Percentiles rank a stretch among this genome's conserved stretches.
Evolutionary conservation across 2,113 vertebrate species (phyloP).

Genomic region (Cairina moschata): DNA sequence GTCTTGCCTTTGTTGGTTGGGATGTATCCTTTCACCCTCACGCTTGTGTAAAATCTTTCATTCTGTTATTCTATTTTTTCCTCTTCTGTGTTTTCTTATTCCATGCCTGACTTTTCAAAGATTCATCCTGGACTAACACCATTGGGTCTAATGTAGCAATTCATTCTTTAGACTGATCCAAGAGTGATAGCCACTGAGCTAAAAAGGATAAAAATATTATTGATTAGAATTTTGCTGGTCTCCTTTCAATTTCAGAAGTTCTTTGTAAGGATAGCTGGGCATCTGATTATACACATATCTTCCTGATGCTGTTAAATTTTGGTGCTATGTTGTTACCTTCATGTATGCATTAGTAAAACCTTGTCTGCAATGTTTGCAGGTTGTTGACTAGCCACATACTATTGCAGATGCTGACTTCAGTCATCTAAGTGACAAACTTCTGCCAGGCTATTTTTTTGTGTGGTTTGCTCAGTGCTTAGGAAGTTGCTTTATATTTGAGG

Average conservation of each 20-base stretch:
- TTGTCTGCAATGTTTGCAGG: neutral
- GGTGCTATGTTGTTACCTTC: neutral
- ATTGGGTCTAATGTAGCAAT: neutral
- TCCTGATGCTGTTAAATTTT: neutral
- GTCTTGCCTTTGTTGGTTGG: neutral
- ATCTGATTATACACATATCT: neutral
- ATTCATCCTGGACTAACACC: neutral
- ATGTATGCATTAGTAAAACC: neutral
- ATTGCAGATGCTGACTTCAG: neutral
- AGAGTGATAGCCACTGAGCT: neutral
- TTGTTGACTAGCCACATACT: neutral
- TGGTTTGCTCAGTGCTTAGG: neutral
- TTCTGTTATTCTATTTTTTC: neutral
- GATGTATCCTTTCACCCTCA: neutral
- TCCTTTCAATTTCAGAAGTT: neutral
- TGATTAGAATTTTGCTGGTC: neutral
- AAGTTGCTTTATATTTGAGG: neutral
- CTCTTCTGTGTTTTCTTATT: neutral
- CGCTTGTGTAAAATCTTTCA: neutral
- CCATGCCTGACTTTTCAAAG: neutral
- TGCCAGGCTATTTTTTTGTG: neutral
- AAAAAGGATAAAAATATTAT: neutral
- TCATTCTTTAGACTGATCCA: neutral
- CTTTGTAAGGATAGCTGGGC: neutral
- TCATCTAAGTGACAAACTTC: neutral